Percentiles rank a stretch among this genome's conserved stretches.
Conservation (phyloP, 2,888 invertebrate genomes). For the Galerucella nymphaeae region DNA sequence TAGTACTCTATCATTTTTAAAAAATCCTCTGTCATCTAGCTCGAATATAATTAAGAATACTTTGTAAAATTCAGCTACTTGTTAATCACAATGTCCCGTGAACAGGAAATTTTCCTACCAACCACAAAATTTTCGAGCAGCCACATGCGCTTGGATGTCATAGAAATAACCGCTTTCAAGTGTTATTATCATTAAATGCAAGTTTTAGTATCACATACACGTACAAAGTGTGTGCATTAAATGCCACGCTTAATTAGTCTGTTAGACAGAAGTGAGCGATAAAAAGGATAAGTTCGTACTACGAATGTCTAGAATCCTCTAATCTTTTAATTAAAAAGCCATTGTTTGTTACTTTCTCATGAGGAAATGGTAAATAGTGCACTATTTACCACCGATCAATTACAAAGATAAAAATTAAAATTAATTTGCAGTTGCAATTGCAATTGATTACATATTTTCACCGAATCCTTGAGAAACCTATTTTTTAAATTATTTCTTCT, state of each 20-base stretch:
- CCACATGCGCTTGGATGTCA: constrained; percentile 16
- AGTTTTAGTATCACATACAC: constrained; percentile 19
- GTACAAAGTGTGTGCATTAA: constrained; percentile 19
- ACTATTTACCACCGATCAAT: background rate
- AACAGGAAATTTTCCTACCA: constrained; percentile 45
- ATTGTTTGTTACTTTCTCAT: background rate
- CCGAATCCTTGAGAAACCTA: too few species aligned
- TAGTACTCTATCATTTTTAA: background rate
- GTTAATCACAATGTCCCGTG: constrained; percentile 41
- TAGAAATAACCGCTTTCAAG: constrained; percentile 33
- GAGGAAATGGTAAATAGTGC: too few species aligned
- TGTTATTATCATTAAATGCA: constrained; percentile 31
- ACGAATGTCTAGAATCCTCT: background rate
- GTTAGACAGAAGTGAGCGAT: background rate
- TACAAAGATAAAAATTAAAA: background rate
- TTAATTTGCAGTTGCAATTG: background rate
- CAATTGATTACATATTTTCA: background rate
- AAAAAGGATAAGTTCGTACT: background rate
- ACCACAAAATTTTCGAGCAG: constrained; percentile 36
- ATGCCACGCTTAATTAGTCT: background rate
- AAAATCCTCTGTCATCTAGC: background rate
- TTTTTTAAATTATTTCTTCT: too few species aligned
- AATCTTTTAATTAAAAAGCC: constrained; percentile 5
- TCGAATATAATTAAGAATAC: constrained; percentile 12
- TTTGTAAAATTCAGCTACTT: constrained; percentile 17